A percentile compares a stretch with the other conserved stretches of the same genome.
Conservation (phyloP, 2,797 vertebrate genomes). For the Lacerta viridis region DNA sequence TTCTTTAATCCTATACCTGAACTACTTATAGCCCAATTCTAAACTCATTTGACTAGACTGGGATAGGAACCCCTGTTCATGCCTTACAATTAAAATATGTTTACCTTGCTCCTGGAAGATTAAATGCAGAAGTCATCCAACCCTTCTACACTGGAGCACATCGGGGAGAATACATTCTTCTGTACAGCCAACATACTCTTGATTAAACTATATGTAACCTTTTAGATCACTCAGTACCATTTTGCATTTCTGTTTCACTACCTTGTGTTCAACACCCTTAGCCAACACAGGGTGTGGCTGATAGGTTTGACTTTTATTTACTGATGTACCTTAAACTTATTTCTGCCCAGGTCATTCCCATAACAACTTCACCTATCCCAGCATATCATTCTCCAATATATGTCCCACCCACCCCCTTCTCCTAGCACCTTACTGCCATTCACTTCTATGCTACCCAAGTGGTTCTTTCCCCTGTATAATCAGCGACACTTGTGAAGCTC, state of each 20-base stretch:
- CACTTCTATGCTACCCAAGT: background rate
- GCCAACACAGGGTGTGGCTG: background rate
- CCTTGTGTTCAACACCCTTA: background rate
- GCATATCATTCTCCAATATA: background rate
- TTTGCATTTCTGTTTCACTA: background rate
- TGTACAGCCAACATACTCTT: slow-evolving; percentile 18
- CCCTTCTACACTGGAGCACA: background rate
- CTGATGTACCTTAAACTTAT: background rate
- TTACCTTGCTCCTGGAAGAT: background rate
- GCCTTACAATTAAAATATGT: background rate
- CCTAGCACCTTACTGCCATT: background rate
- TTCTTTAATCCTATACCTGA: background rate
- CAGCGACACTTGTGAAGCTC: background rate
- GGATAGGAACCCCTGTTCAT: background rate
- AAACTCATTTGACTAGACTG: background rate
- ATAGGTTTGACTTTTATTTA: background rate
- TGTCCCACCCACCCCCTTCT: background rate
- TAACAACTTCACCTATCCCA: background rate
- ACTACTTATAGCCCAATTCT: background rate
- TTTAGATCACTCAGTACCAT: slow-evolving; percentile 21
- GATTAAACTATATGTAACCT: slow-evolving; percentile 25
- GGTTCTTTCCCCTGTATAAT: background rate
- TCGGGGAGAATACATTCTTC: slow-evolving; percentile 13
- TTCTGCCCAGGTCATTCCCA: background rate
- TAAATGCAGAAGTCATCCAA: background rate